A percentile compares a stretch with the other conserved stretches of the same genome.
Conservation (phyloP, 1,140 invertebrate genomes). For the Drosophila asahinai region DNA sequence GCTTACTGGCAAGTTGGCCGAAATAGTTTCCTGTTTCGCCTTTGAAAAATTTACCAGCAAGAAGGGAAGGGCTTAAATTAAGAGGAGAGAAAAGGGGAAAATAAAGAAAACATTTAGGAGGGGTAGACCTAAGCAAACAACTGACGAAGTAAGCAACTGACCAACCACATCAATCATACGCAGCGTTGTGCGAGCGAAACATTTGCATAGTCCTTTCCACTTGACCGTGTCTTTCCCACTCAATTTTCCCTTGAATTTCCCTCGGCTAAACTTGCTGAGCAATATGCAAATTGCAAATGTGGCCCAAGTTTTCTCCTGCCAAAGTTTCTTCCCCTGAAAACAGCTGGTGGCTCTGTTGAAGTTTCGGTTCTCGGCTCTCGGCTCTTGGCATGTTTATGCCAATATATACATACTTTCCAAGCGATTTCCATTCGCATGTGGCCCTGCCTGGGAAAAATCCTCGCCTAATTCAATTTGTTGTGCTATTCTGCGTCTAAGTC, state of each 20-base stretch:
- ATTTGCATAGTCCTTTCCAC: conserved; percentile 69
- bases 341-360: conserved; percentile 43
- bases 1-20: conserved; percentile 21
- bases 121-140: conserved; percentile 23
- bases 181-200: conserved; percentile 64
- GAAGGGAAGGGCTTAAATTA: conserved; percentile 21
- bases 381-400: conserved; percentile 49
- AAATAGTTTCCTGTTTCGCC: conserved; percentile 40
- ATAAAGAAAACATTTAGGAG: conserved; percentile 1
- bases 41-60: conserved; percentile 19
- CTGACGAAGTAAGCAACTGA: conserved; percentile 44
- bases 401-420: conserved; percentile 48
- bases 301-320: conserved; percentile 35
- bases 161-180: conserved; percentile 79
- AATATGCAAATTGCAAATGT: conserved; percentile 76
- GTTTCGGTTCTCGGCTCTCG: conserved; percentile 19
- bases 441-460: not conserved
- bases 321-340: conserved; percentile 22
- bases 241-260: not conserved
- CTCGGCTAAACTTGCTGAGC: conserved; percentile 20
- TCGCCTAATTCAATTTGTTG: conserved; percentile 69
- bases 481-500: conserved; percentile 64
- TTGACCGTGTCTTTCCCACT: conserved; percentile 32
- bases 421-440: conserved; percentile 38
- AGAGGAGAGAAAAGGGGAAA: conserved; percentile 11